Conservation (phyloP, 2,113 vertebrate species). For the Steatornis caripensis region DNA sequence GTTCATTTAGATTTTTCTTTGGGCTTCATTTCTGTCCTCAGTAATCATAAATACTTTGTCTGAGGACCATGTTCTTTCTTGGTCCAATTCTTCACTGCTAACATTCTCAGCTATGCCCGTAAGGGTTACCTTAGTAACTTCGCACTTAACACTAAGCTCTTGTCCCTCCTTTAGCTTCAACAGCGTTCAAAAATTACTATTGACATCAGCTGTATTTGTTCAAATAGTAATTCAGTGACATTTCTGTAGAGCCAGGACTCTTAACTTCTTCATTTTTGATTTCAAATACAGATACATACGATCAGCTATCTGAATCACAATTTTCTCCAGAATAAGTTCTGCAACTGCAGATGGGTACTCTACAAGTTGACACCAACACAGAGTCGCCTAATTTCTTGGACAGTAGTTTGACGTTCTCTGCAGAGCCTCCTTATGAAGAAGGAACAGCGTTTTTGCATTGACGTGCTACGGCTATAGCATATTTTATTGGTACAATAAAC, state of each 20-base stretch:
- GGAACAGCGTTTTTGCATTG: not conserved
- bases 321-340: not conserved
- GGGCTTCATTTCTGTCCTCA: not conserved
- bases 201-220: not conserved
- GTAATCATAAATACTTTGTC: not conserved
- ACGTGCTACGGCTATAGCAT: not conserved
- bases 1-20: not conserved
- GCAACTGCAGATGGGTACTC: not conserved
- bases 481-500: slow-evolving; percentile 55
- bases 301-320: not conserved
- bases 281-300: not conserved
- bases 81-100: not conserved
- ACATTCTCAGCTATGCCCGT: not conserved
- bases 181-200: not conserved
- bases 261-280: not conserved
- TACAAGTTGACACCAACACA: not conserved
- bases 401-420: not conserved
- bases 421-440: not conserved
- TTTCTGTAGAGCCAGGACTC: not conserved
- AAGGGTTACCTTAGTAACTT: not conserved
- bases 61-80: not conserved
- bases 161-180: not conserved
- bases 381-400: not conserved
- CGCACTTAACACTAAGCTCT: not conserved
- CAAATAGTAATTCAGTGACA: not conserved